A percentile compares a stretch with the other conserved stretches of the same genome.
Conservation (phyloP, 2,888 invertebrate genomes). For the Pecten maximus region DNA sequence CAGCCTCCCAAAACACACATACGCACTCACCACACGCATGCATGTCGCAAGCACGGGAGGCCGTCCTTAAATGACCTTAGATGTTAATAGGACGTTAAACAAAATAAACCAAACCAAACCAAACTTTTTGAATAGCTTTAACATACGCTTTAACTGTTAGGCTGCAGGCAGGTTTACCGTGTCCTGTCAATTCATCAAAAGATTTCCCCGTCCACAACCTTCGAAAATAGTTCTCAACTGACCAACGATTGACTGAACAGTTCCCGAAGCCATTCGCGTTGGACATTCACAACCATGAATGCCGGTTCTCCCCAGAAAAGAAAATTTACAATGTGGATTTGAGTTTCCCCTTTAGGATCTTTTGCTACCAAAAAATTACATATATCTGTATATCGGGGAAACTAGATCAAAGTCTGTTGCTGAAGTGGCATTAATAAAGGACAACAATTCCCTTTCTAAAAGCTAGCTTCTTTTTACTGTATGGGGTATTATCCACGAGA, state of each 20-base stretch:
- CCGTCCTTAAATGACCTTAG: too few relatives aligned
- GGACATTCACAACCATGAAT: slow-evolving; percentile 41
- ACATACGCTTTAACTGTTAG: slow-evolving; percentile 39
- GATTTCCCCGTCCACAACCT: slow-evolving; percentile 9
- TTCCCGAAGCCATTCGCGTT: slow-evolving; percentile 36
- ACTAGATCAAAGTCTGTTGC: neutral
- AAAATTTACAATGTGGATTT: too few relatives aligned
- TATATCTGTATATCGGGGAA: slow-evolving; percentile 17
- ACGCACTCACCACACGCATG: too few relatives aligned
- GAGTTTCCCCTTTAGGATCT: too few relatives aligned
- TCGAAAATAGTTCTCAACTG: slow-evolving; percentile 45
- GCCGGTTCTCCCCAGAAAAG: slow-evolving; percentile 37
- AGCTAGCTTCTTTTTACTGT: neutral
- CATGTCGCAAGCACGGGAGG: too few relatives aligned
- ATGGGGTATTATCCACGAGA: neutral
- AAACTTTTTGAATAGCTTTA: slow-evolving; percentile 42
- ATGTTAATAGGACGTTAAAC: too few relatives aligned
- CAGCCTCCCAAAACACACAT: too few relatives aligned
- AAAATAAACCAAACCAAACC: slow-evolving; percentile 36
- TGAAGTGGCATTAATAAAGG: slow-evolving; percentile 35
- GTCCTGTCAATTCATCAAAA: slow-evolving; percentile 22
- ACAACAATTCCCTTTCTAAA: slow-evolving; percentile 19
- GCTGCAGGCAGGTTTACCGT: slow-evolving; percentile 43
- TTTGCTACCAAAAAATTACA: slow-evolving; percentile 40
- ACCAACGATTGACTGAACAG: slow-evolving; percentile 36